Evolutionary conservation across 2,888 invertebrate genomes (phyloP), one percentile per base, ranked within the genome.

Genomic region (Ceriagrion tenellum): DNA sequence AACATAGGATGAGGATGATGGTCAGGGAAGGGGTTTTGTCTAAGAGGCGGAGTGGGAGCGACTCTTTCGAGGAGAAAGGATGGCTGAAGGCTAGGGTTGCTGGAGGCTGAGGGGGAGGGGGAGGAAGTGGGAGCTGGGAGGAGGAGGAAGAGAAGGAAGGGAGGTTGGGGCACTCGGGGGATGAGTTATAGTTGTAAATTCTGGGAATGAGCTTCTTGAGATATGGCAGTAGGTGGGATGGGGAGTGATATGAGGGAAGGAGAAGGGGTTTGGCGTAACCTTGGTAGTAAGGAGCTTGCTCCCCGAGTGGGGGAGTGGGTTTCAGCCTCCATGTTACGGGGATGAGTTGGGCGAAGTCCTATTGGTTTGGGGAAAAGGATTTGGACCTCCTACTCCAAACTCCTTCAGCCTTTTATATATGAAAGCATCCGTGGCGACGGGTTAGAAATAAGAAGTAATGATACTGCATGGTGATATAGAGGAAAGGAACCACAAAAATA

Each of bases 181-280:
- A 81, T 81, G 81, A 81, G 35, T 81, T 81, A 81, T 81, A 81
- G 81, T 81, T 81, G 81, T 81, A 81, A 81, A 81, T 81, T 81
- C 81, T 81, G 81, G 81, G 81, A 81, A 81, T 81, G 81, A 35
- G 81, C 81, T 81, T 35, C 81, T 81, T 81, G 81, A 81, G 81
- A 35, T 35, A 81, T 81, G 81, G 81, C 81, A 35, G 81, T 3
- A 23, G 69, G 69, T 26, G 69, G n/a, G 6, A 13, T 6, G 69
- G n/a, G 69, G 69, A 69, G 69, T 12, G n/a, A 59, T 59, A 20
- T 23, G 69, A 69, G 8, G 69, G n/a, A 8, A 16, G 59, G 16
- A 59, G 13, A 59, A 20, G 20, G 59, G 59, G 59, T 13, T 59
- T 1, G 59, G 18, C 16, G 59, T 13, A 20, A 10, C 20, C 59